These are phyloP conservation scores for Holothuria scabra DNA, from an alignment of 53 echinoderm and acorn worm species.

Conservation along the genomic window DNA sequence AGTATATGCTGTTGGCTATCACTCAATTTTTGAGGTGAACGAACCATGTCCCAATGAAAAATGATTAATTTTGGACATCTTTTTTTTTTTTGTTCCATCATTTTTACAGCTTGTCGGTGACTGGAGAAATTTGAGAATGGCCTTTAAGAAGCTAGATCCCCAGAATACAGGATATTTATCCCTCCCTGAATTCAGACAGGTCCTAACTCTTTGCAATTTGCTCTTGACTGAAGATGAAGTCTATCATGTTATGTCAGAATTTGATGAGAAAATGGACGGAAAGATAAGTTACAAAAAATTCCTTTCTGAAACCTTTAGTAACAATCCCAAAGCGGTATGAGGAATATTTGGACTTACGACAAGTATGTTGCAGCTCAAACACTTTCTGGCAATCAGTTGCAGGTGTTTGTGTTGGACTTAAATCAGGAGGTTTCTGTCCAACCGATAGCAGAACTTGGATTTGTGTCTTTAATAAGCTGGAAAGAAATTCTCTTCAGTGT, in stretches of 20 bases:
- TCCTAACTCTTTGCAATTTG: slow-evolving; percentile 82
- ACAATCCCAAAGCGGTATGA: neutral
- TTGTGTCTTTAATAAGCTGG: no score
- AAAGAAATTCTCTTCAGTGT: no score
- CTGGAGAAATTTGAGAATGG: slow-evolving; percentile 86
- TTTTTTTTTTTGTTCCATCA: slow-evolving; percentile 12
- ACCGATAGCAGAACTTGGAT: no score
- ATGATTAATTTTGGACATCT: neutral
- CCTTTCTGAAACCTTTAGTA: slow-evolving; percentile 66
- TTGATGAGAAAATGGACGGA: slow-evolving; percentile 95
- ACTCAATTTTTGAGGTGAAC: neutral
- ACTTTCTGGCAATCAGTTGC: no score
- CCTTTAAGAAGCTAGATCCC: slow-evolving; percentile 93
- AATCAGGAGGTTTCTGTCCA: no score
- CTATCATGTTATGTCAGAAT: slow-evolving; percentile 95
- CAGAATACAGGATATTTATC: slow-evolving; percentile 87
- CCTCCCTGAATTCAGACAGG: slow-evolving; percentile 90
- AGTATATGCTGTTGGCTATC: neutral
- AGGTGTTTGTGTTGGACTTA: no score
- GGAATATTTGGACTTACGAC: neutral
- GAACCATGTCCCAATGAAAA: neutral
- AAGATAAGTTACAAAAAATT: slow-evolving; percentile 98
- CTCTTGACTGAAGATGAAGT: slow-evolving; percentile 91
- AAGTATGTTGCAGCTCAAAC: neutral
- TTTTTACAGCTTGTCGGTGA: slow-evolving; percentile 90